Evolutionary conservation across 2,888 invertebrate species (phyloP).

Genomic region (Noctua comes): DNA sequence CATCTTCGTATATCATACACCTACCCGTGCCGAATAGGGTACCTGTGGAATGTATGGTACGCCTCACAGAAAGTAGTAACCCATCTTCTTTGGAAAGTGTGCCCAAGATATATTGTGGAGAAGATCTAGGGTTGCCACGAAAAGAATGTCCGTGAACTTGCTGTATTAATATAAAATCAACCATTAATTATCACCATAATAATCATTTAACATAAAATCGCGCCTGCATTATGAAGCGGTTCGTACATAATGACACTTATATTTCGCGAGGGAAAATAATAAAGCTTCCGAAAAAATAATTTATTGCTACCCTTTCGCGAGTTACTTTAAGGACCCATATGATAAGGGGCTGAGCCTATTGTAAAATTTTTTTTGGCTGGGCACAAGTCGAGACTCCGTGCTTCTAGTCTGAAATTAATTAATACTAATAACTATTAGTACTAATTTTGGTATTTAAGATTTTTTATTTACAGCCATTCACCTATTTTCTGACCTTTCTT

Average conservation of each 20-base stretch:
- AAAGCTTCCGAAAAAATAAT: too few species aligned
- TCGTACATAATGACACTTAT: too few species aligned
- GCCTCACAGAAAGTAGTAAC: conserved; percentile 76
- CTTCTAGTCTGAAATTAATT: neutral
- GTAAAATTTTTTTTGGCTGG: neutral
- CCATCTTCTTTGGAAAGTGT: conserved; percentile 85
- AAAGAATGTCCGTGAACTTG: neutral
- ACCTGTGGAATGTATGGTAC: conserved; percentile 77
- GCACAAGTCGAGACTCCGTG: neutral
- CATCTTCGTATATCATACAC: conserved; percentile 60
- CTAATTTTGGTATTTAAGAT: neutral
- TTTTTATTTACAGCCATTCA: neutral
- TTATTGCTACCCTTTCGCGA: too few species aligned
- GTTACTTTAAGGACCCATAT: neutral
- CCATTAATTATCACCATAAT: too few species aligned
- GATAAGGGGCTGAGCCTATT: neutral
- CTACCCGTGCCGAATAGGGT: conserved; percentile 73
- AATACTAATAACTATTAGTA: neutral
- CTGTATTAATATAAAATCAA: neutral
- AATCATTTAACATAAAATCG: too few species aligned
- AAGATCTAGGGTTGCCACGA: conserved; percentile 53
- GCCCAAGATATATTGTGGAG: conserved; percentile 67
- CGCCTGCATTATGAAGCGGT: neutral
- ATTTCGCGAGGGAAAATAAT: too few species aligned
- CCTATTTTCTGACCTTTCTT: neutral